Conservation (phyloP, 2,888 invertebrate genomes). For the Caenorhabditis sulstoni region DNA sequence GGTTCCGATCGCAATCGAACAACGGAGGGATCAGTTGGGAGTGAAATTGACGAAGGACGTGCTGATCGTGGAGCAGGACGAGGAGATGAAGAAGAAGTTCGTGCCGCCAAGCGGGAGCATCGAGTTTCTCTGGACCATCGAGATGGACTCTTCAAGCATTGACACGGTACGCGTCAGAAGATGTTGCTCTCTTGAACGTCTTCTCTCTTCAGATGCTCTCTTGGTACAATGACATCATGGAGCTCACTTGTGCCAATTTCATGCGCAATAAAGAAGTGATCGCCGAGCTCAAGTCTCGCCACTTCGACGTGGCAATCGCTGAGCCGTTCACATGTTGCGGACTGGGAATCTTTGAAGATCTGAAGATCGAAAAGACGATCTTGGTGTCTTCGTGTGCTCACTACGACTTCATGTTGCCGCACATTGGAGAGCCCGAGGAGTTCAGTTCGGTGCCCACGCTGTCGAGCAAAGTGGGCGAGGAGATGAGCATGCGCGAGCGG, state of each 20-base stretch:
- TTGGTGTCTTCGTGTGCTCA: slow-evolving; percentile 32
- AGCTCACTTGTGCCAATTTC: slow-evolving; percentile 28
- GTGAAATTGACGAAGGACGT: slow-evolving; percentile 19
- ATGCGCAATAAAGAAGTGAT: slow-evolving; percentile 17
- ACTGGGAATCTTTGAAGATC: slow-evolving; percentile 25
- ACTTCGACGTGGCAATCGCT: slow-evolving; percentile 41
- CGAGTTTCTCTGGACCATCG: slow-evolving; percentile 27
- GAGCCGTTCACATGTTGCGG: slow-evolving; percentile 44
- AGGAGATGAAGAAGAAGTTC: slow-evolving; percentile 11
- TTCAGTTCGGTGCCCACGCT: slow-evolving; percentile 34
- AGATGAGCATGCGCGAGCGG: slow-evolving; percentile 30
- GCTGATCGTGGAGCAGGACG: slow-evolving; percentile 36
- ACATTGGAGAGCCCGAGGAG: slow-evolving; percentile 39
- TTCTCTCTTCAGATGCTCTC: slow-evolving; percentile 20
- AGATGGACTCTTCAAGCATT: slow-evolving; percentile 14
- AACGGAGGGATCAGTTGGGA: slow-evolving; percentile 10
- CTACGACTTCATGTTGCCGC: slow-evolving; percentile 39
- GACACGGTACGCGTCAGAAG: neutral
- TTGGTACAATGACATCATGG: slow-evolving; percentile 27
- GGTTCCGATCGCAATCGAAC: slow-evolving; percentile 7
- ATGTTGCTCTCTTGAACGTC: neutral
- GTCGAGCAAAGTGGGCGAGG: slow-evolving; percentile 22
- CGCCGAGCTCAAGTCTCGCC: neutral
- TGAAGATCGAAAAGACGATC: slow-evolving; percentile 47
- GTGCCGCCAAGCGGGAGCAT: slow-evolving; percentile 6